Evolutionary conservation across 1,140 invertebrate genomes (phyloP).

Genomic region (Atta cephalotes): DNA sequence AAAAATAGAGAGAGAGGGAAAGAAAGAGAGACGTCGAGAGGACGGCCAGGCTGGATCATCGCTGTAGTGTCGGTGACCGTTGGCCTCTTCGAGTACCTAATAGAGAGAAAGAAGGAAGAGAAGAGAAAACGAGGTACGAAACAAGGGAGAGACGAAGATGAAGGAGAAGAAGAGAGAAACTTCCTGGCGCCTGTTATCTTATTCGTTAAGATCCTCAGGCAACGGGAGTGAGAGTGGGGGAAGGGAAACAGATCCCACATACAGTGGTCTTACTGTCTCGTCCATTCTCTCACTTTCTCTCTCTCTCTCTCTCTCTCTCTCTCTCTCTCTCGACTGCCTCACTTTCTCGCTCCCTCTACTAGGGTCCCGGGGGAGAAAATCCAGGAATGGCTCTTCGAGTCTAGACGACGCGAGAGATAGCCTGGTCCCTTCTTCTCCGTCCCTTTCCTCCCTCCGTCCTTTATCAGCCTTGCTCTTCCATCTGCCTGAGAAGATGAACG

Average conservation of each 20-base stretch:
- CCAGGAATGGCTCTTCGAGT: slow-evolving; percentile 79
- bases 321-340: neutral
- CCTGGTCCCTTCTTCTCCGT: slow-evolving; percentile 23
- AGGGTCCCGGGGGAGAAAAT: slow-evolving; percentile 78
- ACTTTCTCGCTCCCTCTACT: slow-evolving; percentile 23
- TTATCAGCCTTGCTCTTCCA: slow-evolving; percentile 59
- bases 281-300: slow-evolving; percentile 32
- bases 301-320: slow-evolving; percentile 18
- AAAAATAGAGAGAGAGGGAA: too few relatives aligned
- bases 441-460: neutral
- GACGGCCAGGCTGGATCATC: slow-evolving; percentile 67
- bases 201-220: slow-evolving; percentile 83
- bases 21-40: slow-evolving; percentile 13
- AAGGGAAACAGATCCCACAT: slow-evolving; percentile 75
- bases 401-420: slow-evolving; percentile 78
- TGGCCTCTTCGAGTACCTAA: slow-evolving; percentile 77
- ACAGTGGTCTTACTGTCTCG: slow-evolving; percentile 76
- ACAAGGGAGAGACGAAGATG: neutral
- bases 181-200: slow-evolving; percentile 84
- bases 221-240: slow-evolving; percentile 36
- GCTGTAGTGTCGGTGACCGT: slow-evolving; percentile 81
- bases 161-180: slow-evolving; percentile 54
- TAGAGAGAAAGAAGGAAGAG: slow-evolving; percentile 49
- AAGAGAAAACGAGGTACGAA: neutral
- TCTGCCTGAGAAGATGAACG: slow-evolving; percentile 68